Conservation (phyloP, 2,797 vertebrate genomes). For the Lepilemur septentrionalis region DNA sequence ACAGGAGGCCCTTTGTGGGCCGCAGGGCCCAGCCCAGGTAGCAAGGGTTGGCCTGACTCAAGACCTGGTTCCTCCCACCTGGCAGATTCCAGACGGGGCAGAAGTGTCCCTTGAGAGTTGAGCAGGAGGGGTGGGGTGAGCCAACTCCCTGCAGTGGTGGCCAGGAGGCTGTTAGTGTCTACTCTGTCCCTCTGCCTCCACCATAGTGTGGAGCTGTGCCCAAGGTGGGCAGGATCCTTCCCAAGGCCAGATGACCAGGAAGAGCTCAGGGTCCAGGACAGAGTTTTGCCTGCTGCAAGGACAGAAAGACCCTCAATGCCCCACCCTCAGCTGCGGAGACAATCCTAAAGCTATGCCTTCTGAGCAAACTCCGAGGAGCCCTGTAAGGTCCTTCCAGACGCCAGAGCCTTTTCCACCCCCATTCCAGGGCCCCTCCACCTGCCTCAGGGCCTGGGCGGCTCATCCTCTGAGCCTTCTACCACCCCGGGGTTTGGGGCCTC, state of each 20-base stretch:
- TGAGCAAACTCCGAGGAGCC: neutral
- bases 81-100: neutral
- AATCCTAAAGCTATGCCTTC: neutral
- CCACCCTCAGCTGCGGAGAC: neutral
- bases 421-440: neutral
- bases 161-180: neutral
- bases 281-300: neutral
- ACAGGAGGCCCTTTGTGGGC: slow-evolving; percentile 68
- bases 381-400: neutral
- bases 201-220: neutral
- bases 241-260: neutral
- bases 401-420: neutral
- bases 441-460: neutral
- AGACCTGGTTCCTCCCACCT: slow-evolving; percentile 7
- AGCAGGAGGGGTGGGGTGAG: neutral
- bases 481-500: neutral
- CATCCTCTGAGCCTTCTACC: neutral
- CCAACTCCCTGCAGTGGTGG: neutral
- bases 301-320: neutral
- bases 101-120: neutral
- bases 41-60: neutral
- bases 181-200: neutral
- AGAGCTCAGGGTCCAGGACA: neutral
- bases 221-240: neutral
- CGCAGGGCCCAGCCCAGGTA: slow-evolving; percentile 34